Conservation (phyloP, 2,888 invertebrate genomes). For the Acrocera orbiculus region DNA sequence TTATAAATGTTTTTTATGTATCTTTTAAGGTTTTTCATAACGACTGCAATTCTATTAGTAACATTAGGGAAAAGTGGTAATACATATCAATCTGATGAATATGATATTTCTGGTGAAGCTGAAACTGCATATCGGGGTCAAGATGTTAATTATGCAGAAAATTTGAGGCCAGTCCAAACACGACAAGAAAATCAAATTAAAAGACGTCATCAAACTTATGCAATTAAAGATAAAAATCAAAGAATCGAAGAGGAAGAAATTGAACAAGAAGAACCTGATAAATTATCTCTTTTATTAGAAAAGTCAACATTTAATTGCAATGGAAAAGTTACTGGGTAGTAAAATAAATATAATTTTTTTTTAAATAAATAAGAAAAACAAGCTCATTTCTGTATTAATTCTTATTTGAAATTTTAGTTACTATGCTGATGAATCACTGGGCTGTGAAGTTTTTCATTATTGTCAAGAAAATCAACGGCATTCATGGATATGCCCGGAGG, state of each 20-base stretch:
- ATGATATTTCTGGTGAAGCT: too few relatives aligned
- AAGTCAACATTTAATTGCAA: constrained; percentile 72
- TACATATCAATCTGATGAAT: too few relatives aligned
- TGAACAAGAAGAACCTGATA: constrained; percentile 72
- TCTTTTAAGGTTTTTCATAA: too few relatives aligned
- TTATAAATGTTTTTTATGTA: too few relatives aligned
- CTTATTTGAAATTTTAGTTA: constrained; percentile 34
- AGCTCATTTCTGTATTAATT: neutral
- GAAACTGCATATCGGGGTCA: too few relatives aligned
- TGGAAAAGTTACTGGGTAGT: constrained; percentile 59
- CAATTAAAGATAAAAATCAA: constrained; percentile 14
- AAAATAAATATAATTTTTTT: constrained; percentile 2
- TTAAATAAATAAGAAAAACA: neutral
- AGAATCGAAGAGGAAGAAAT: constrained; percentile 39
- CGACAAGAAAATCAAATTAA: too few relatives aligned
- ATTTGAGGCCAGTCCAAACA: too few relatives aligned
- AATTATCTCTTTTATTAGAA: constrained; percentile 56
- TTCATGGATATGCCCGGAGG: constrained; percentile 87
- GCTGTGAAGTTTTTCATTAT: constrained; percentile 86
- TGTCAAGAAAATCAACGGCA: constrained; percentile 79
- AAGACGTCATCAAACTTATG: too few relatives aligned
- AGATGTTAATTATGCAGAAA: too few relatives aligned
- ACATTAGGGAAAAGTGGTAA: too few relatives aligned
- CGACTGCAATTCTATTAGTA: too few relatives aligned
- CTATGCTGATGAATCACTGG: constrained; percentile 75